Conservation (phyloP, 2,888 invertebrate species). For the Pristionchus fissidentatus region DNA sequence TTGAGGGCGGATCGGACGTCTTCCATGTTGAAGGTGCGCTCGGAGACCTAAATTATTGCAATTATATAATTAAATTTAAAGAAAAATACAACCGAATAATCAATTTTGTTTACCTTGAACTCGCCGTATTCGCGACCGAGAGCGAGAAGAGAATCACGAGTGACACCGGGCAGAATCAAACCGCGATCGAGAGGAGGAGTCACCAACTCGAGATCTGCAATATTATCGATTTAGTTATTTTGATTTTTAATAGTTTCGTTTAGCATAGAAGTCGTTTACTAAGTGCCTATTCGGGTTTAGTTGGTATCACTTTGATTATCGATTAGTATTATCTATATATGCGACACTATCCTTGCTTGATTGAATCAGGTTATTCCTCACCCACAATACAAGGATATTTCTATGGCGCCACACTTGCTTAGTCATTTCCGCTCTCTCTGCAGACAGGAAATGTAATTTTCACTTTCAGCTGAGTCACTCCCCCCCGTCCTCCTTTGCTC, state of each 20-base stretch:
- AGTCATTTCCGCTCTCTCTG: too few relatives aligned
- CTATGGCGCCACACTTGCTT: too few relatives aligned
- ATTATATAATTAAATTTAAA: constrained; percentile 47
- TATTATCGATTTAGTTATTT: constrained; percentile 28
- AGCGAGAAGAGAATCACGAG: constrained; percentile 88
- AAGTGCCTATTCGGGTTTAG: neutral
- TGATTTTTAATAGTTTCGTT: neutral
- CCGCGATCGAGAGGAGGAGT: constrained; percentile 92
- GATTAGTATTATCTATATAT: neutral
- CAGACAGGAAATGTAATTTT: too few relatives aligned
- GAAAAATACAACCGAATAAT: too few relatives aligned
- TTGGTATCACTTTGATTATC: neutral
- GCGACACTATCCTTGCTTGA: neutral
- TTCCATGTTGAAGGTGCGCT: constrained; percentile 88
- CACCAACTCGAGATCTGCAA: constrained; percentile 88
- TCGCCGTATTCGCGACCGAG: constrained; percentile 88
- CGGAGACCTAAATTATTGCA: constrained; percentile 87
- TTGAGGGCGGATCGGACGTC: constrained; percentile 84
- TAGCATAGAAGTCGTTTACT: neutral
- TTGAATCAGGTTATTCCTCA: neutral
- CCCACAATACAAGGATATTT: neutral
- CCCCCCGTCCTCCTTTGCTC: neutral
- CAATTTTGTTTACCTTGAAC: too few relatives aligned
- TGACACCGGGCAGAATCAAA: constrained; percentile 94
- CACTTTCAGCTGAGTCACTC: neutral